Base-by-base conservation (phyloP, 2,888 invertebrate species). In the Diadromus collaris region DNA sequence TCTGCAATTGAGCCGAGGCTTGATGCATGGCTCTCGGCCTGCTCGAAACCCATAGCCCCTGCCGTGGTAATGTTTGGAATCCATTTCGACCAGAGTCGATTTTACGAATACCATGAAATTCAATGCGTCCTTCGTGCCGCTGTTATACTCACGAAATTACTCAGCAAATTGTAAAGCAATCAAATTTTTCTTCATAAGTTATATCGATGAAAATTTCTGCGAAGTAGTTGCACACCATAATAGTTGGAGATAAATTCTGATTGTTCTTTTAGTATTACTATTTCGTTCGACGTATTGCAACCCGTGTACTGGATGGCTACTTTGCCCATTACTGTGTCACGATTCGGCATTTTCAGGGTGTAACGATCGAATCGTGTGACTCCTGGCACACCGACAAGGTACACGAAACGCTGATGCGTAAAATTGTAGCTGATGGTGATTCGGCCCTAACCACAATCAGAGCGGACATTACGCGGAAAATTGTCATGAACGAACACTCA, bases 1-100 rank as follows among this genome's bases (percentile, higher is more conserved):
- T 82, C 84, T 85, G 85, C 86, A 82, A 85, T 85, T 83, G 85
- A 85, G 77, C 80, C 71, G 78, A 72, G 29, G 73, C 68, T 84
- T 84, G 84, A 86, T 86, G 80, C 79, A 86, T 83, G 81, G 81
- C 75, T 76, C 46, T 64, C 44, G 78, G 68, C 78, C 80, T 80
- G 64, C 38, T 72, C 46, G 60, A 74, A 71, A 76, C 60, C 73
- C 71, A 73, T 27, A 24, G 16, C 10, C 1, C 60, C 41, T 73
- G 61, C 81, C 64, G 76, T 78, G 63, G 79, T 72, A 71, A 74
- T 80, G 78, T 71, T 13, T 68, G 38, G 44, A 77, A 81, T 78
- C 71, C 72, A 80, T 82, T 82, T 80, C 38, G 32, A 34, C 63
- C 61, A 56, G 44, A 44, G 19, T 72, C 63, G 24, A 34, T 41